Evolutionary conservation across 2,888 invertebrate species (phyloP), one percentile per base, ranked within the genome.

Genomic region (Drosophila subsilvestris): DNA sequence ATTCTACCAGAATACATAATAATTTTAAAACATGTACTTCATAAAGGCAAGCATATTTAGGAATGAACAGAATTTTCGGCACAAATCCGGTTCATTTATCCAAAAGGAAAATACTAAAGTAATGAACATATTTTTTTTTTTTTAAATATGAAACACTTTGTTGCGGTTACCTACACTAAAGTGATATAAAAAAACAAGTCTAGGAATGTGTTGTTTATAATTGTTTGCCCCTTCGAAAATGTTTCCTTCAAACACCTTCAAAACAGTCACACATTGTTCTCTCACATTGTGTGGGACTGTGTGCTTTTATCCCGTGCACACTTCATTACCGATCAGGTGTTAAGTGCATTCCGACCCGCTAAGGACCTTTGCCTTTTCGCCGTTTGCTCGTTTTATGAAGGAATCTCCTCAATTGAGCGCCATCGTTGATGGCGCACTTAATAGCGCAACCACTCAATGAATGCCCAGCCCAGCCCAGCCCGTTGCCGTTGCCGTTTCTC

Each of bases 251-350:
- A 12, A 5, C 5, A 12, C 14, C 2, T 20, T 25, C 6, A 6
- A 25, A 25, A n/a, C 48, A 49, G 12, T 25, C 48, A 25, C n/a
- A 25, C 22, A 49, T 37, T 37, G 37, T 37, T 37, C n/a, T 37
- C 37, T 37, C n/a, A n/a, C n/a, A n/a, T n/a, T 37, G n/a, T 47
- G 25, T 3, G 48, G 37, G 37, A 6, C 37, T 37, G 14, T 37
- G 37, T 37, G n/a, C 48, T 25, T 49, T n/a, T 20, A 43, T 42
- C 8, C 44, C 37, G 49, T 37, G 55, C 56, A 61, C 78, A 73
- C 63, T 66, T 79, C 67, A 79, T 80, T 79, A 72, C 66, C 84
- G 77, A 69, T 80, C 74, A 80, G 84, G 83, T 83, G 83, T 78
- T 80, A 83, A 86, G 61, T 74, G 74, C 73, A 76, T 66, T 65